phyloP scores from a whole-genome alignment of 1,140 invertebrate genomes.

The Limonius californicus region DNA sequence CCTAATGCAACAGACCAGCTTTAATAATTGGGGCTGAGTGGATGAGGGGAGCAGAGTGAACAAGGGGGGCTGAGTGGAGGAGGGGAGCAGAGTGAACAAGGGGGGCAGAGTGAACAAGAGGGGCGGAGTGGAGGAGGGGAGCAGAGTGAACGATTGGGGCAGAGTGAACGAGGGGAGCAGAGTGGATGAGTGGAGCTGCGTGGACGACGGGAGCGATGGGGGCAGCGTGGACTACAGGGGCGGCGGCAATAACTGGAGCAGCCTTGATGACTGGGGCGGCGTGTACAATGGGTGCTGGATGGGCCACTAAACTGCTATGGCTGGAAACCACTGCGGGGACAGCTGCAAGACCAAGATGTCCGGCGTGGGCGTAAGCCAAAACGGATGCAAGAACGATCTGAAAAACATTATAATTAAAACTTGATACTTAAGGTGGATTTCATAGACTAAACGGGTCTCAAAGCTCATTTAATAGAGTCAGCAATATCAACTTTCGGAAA shows the following conservation, averaged over 20 bases:
- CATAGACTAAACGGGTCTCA: too few relatives aligned
- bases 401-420: too few relatives aligned
- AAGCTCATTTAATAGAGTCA: too few relatives aligned
- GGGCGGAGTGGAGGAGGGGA: slow-evolving; percentile 39
- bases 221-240: slow-evolving; percentile 47
- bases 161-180: neutral
- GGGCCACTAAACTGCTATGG: slow-evolving; percentile 45
- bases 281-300: slow-evolving; percentile 46
- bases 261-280: slow-evolving; percentile 38
- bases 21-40: slow-evolving; percentile 34
- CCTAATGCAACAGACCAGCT: too few relatives aligned
- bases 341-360: slow-evolving; percentile 40
- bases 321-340: slow-evolving; percentile 47
- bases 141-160: neutral
- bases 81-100: neutral
- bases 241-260: slow-evolving; percentile 44
- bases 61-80: neutral
- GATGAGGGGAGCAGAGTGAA: slow-evolving; percentile 21
- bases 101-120: slow-evolving; percentile 11
- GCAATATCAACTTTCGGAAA: too few relatives aligned
- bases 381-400: slow-evolving; percentile 51
- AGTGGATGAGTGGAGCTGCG: neutral
- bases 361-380: slow-evolving; percentile 53
- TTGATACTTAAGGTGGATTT: too few relatives aligned
- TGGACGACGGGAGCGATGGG: slow-evolving; percentile 50